These are phyloP conservation scores for Carlito syrichta DNA, from an alignment of 2,113 vertebrate species.

Conservation along the genomic window DNA sequence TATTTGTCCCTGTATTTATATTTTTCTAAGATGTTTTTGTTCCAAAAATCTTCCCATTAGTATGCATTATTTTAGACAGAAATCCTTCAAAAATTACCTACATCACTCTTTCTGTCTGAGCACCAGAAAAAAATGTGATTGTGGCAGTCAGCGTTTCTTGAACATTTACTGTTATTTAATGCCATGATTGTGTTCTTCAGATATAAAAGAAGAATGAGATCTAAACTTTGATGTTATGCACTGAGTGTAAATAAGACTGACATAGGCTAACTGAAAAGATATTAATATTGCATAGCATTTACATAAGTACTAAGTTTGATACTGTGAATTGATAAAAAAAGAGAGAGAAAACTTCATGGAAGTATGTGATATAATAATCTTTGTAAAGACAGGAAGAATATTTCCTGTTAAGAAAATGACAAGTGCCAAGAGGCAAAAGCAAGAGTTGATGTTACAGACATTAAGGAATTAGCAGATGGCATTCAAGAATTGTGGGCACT, in stretches of 20 bases:
- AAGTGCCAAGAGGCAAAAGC: not conserved
- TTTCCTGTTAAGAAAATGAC: not conserved
- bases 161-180: not conserved
- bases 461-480: not conserved
- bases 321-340: not conserved
- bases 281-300: not conserved
- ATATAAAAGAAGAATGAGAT: not conserved
- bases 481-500: not conserved
- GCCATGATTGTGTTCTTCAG: not conserved
- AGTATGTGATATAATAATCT: not conserved
- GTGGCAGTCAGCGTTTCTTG: not conserved
- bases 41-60: not conserved
- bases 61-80: not conserved
- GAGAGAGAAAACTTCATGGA: not conserved
- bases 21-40: not conserved
- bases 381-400: not conserved
- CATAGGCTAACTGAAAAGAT: not conserved
- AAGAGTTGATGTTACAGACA: not conserved
- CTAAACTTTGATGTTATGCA: not conserved
- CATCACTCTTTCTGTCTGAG: not conserved
- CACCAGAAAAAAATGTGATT: not conserved
- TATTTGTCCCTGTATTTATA: not conserved
- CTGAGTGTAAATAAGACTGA: not conserved
- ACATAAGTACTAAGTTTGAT: not conserved
- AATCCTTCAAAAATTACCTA: not conserved